These are phyloP conservation scores for Zeugodacus cucurbitae DNA, from an alignment of 1,140 invertebrate species.

Conservation along the genomic window DNA sequence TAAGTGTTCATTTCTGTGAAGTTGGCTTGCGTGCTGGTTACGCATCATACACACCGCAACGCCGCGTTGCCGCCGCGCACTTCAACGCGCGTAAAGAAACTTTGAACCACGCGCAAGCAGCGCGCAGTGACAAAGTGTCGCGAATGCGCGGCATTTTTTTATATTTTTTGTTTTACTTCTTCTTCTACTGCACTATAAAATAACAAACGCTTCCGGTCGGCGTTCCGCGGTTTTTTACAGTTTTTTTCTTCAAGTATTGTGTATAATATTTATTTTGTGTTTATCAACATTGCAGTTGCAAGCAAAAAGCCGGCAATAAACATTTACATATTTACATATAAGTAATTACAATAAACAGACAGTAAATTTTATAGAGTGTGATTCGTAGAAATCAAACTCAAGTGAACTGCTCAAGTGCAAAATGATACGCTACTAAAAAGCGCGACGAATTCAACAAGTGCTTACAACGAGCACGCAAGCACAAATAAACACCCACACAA, in stretches of 20 bases:
- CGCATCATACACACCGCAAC: background rate
- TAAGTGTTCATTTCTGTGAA: background rate
- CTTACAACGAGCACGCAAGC: background rate
- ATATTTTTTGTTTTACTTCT: background rate
- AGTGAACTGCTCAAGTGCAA: background rate
- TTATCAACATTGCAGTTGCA: background rate
- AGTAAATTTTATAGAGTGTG: background rate
- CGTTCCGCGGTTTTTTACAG: background rate
- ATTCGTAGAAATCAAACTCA: background rate
- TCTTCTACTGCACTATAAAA: background rate
- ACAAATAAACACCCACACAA: background rate
- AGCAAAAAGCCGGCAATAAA: background rate
- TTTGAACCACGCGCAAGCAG: background rate
- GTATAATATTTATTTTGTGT: background rate
- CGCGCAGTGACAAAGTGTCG: background rate
- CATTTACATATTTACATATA: background rate
- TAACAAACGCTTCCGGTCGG: slow-evolving; percentile 3
- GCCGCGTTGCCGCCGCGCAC: background rate
- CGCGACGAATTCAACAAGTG: background rate
- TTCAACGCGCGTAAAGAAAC: background rate
- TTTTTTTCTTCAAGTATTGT: background rate
- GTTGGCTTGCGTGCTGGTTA: background rate
- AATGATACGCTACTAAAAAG: slow-evolving; percentile 21
- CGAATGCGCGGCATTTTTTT: background rate
- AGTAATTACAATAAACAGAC: background rate